phyloP scores from a whole-genome alignment of 2,113 vertebrate genomes.

The Lutjanus erythropterus region DNA sequence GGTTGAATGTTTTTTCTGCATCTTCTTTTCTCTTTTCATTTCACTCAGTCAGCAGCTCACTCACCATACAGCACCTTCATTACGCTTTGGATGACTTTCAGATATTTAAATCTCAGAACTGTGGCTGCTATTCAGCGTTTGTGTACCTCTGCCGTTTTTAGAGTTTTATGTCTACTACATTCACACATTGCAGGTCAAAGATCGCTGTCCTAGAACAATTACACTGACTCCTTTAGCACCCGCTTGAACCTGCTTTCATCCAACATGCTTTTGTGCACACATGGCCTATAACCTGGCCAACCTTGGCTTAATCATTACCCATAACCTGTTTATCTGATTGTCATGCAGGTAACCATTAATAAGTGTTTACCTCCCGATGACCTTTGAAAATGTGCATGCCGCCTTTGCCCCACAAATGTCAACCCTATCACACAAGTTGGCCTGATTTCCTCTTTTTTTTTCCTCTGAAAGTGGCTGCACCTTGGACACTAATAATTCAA shows the following conservation, averaged over 20 bases:
- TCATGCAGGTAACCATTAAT: slow-evolving; percentile 99
- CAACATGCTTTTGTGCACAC: slow-evolving; percentile 83
- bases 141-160: not conserved
- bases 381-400: slow-evolving; percentile 91
- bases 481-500: slow-evolving; percentile 55
- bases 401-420: slow-evolving; percentile 91
- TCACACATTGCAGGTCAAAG: slow-evolving; percentile 83
- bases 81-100: slow-evolving; percentile 71
- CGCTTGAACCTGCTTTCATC: slow-evolving; percentile 80
- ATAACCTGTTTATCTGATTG: slow-evolving; percentile 94
- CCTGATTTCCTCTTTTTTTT: slow-evolving; percentile 62
- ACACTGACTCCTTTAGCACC: slow-evolving; percentile 83
- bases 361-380: slow-evolving; percentile 97
- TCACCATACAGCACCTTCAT: slow-evolving; percentile 68
- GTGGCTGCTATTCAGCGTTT: slow-evolving; percentile 30
- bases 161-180: slow-evolving; percentile 55
- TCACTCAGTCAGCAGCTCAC: slow-evolving; percentile 66
- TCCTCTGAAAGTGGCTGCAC: slow-evolving; percentile 62
- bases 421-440: slow-evolving; percentile 77
- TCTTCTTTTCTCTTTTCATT: slow-evolving; percentile 58
- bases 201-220: slow-evolving; percentile 84
- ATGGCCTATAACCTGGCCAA: slow-evolving; percentile 84
- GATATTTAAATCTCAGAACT: slow-evolving; percentile 54
- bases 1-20: slow-evolving; percentile 56
- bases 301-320: slow-evolving; percentile 98